Percentiles rank a stretch among this genome's conserved stretches.
Conservation (phyloP, 2,888 invertebrate species). For the Syritta pipiens region DNA sequence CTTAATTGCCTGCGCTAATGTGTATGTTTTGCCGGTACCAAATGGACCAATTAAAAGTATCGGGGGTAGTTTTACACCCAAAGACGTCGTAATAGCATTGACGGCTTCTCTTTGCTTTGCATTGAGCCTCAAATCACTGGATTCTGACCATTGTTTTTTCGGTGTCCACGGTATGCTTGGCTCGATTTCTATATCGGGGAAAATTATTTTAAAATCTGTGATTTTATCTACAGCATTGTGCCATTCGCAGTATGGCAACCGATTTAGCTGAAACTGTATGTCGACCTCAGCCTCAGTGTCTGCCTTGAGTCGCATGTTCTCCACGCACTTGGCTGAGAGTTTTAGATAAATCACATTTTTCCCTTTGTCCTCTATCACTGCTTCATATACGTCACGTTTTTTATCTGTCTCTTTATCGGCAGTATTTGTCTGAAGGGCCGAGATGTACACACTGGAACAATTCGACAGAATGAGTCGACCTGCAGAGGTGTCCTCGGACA, state of each 20-base stretch:
- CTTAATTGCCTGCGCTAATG: slow-evolving; percentile 87
- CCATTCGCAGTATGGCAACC: slow-evolving; percentile 91
- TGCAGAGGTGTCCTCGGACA: slow-evolving; percentile 90
- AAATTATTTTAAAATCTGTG: slow-evolving; percentile 85
- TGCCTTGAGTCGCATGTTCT: slow-evolving; percentile 82
- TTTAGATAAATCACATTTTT: slow-evolving; percentile 88
- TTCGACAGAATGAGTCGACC: slow-evolving; percentile 89
- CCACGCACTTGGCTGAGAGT: slow-evolving; percentile 84
- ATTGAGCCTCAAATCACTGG: slow-evolving; percentile 84
- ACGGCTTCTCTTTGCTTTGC: slow-evolving; percentile 89
- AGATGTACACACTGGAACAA: slow-evolving; percentile 85
- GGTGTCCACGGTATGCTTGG: slow-evolving; percentile 86
- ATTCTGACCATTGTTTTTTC: slow-evolving; percentile 84
- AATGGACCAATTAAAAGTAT: slow-evolving; percentile 89
- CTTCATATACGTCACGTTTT: slow-evolving; percentile 85
- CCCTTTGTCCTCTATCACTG: slow-evolving; percentile 88
- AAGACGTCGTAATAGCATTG: slow-evolving; percentile 86
- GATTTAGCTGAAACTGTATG: slow-evolving; percentile 90
- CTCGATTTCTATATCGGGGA: slow-evolving; percentile 84
- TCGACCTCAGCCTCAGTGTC: slow-evolving; percentile 85
- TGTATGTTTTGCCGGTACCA: slow-evolving; percentile 93
- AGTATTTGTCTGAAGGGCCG: slow-evolving; percentile 71
- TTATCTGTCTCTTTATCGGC: slow-evolving; percentile 69
- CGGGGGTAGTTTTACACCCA: slow-evolving; percentile 83
- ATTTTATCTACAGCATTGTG: slow-evolving; percentile 90